These are phyloP conservation scores for Hedya salicella DNA, from an alignment of 2,888 invertebrate species.

Conservation along the genomic window DNA sequence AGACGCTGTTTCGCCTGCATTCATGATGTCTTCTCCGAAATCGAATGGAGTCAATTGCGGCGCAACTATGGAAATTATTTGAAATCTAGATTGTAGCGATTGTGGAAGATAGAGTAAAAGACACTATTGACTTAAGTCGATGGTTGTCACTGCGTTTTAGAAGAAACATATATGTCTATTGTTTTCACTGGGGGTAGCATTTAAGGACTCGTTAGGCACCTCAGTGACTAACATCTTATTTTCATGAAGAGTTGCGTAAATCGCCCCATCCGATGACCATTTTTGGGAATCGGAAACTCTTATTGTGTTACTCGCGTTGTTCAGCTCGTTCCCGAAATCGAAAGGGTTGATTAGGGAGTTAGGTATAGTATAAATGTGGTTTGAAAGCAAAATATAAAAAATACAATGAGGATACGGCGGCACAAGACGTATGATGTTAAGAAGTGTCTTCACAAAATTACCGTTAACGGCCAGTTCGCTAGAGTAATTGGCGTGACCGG, in stretches of 20 bases:
- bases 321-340: too few relatives aligned
- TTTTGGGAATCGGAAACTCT: conserved; percentile 59
- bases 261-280: too few relatives aligned
- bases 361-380: conserved; percentile 13
- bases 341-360: conserved; percentile 87
- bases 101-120: not conserved
- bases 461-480: conserved; percentile 89
- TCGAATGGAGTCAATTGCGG: conserved; percentile 92
- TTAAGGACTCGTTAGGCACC: too few relatives aligned
- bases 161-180: too few relatives aligned
- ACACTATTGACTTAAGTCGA: not conserved
- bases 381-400: conserved; percentile 13
- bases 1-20: conserved; percentile 90
- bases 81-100: conserved; percentile 26
- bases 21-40: conserved; percentile 89
- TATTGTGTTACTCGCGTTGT: conserved; percentile 87
- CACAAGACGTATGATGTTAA: conserved; percentile 1
- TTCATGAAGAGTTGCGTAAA: too few relatives aligned
- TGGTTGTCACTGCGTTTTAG: too few relatives aligned
- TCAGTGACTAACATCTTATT: too few relatives aligned
- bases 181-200: too few relatives aligned
- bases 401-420: not conserved
- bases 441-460: conserved; percentile 62
- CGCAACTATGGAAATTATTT: conserved; percentile 82
- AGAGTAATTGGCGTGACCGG: conserved; percentile 87